Evolutionary conservation across 2,113 vertebrate genomes (phyloP).

Genomic region (Leptosomus discolor): DNA sequence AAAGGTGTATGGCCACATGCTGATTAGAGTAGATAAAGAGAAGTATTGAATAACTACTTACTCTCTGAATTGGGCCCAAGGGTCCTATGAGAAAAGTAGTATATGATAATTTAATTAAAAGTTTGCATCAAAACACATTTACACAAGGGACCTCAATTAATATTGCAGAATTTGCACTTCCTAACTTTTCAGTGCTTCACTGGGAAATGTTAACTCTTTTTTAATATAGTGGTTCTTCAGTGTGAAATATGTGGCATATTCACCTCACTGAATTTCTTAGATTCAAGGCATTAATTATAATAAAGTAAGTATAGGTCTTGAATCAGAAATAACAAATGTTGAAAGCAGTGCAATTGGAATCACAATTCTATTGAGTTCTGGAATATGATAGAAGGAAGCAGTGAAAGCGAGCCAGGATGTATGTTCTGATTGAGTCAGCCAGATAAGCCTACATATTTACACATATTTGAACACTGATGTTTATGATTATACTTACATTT

Average conservation of each 20-base stretch:
- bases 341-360: neutral
- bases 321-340: neutral
- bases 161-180: neutral
- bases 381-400: neutral
- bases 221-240: neutral
- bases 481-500: neutral
- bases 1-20: conserved; percentile 33
- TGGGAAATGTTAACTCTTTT: neutral
- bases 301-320: neutral
- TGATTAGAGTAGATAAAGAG: conserved; percentile 40
- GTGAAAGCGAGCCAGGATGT: neutral
- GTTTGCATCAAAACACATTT: conserved; percentile 43
- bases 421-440: neutral
- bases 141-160: neutral
- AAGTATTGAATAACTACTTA: conserved; percentile 39
- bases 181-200: neutral
- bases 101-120: conserved; percentile 60
- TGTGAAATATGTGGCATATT: neutral
- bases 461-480: neutral
- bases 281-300: neutral
- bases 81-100: conserved; percentile 39
- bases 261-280: neutral
- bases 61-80: conserved; percentile 11
- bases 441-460: neutral
- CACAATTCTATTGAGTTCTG: neutral